Conservation (phyloP, 2,113 vertebrate species). For the Catharus fuscescens region DNA sequence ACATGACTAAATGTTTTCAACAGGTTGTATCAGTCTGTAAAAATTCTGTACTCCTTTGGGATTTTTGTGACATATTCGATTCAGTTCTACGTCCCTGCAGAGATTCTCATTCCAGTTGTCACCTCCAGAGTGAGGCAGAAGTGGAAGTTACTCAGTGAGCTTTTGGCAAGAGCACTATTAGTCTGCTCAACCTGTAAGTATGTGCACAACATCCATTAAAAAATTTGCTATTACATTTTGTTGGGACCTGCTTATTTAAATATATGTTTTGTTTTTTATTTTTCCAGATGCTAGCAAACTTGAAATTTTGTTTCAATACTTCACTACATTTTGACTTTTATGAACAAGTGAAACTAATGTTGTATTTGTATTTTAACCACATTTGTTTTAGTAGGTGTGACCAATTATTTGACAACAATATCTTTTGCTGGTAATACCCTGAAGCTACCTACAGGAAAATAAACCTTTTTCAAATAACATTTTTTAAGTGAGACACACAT, state of each 20-base stretch:
- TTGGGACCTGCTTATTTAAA: neutral
- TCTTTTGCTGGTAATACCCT: neutral
- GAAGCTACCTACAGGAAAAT: neutral
- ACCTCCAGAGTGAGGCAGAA: conserved; percentile 74
- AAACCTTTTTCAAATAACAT: neutral
- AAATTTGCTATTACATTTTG: neutral
- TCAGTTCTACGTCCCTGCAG: conserved; percentile 89
- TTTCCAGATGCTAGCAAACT: neutral
- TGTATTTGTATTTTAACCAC: neutral
- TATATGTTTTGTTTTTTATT: neutral
- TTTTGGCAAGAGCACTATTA: conserved; percentile 73
- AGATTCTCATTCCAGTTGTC: conserved; percentile 82
- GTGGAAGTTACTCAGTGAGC: conserved; percentile 78
- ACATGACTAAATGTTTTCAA: conserved; percentile 37
- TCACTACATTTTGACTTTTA: neutral
- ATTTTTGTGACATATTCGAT: conserved; percentile 90
- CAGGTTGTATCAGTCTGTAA: conserved; percentile 89
- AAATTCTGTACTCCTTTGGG: conserved; percentile 88
- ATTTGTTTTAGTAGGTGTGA: neutral
- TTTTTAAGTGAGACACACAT: neutral
- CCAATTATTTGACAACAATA: neutral
- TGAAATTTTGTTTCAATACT: neutral
- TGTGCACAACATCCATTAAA: neutral
- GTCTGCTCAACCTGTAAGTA: conserved; percentile 88
- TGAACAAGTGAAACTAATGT: neutral